phyloP scores from a whole-genome alignment of 92 coral and sea anemone species.

The Palythoa grandis region DNA sequence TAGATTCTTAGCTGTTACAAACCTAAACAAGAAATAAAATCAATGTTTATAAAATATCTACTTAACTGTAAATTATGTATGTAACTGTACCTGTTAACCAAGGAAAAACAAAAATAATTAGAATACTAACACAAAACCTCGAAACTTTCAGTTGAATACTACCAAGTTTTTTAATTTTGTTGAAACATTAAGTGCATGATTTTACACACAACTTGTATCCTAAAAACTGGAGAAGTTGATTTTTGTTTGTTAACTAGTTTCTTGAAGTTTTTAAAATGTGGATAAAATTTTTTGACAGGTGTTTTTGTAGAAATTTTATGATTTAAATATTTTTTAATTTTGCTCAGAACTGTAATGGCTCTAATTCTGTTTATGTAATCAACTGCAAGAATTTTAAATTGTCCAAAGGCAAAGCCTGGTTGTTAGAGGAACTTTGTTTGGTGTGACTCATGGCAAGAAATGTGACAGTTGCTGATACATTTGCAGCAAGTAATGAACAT shows the following conservation, averaged over 20 bases:
- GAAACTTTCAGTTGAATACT: neutral
- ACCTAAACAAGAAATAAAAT: neutral
- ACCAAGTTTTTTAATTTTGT: neutral
- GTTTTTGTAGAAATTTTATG: neutral
- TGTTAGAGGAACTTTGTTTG: neutral
- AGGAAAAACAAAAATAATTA: conserved; percentile 7
- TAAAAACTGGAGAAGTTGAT: neutral
- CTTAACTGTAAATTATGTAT: neutral
- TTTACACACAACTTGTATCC: neutral
- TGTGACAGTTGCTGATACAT: neutral
- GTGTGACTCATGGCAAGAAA: conserved; percentile 32
- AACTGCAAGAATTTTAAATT: neutral
- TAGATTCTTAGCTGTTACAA: neutral
- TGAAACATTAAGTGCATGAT: neutral
- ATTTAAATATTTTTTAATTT: neutral
- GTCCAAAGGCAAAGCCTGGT: neutral
- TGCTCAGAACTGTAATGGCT: neutral
- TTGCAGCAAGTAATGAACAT: conserved; percentile 5
- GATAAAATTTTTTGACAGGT: conserved; percentile 1
- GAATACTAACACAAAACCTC: neutral
- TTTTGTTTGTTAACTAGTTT: neutral
- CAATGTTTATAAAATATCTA: neutral
- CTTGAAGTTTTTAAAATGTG: neutral
- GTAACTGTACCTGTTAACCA: conserved; percentile 15
- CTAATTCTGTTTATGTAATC: neutral